phyloP scores from a whole-genome alignment of 2,888 invertebrate genomes.

The Galeopsomyia nigrocyanea region DNA sequence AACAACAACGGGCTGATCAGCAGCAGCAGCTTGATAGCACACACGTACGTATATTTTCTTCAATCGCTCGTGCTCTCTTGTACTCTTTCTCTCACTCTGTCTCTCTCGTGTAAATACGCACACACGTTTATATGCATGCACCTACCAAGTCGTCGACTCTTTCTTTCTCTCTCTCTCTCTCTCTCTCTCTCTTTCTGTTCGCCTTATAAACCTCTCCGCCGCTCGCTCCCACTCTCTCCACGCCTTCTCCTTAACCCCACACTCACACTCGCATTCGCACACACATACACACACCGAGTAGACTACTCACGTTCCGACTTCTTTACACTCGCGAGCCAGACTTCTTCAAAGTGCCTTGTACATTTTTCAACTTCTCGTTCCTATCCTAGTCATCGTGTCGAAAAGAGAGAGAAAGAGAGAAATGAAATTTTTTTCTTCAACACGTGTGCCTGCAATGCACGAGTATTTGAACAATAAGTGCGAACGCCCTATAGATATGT shows the following conservation, averaged over 20 bases:
- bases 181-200: constrained; percentile 27
- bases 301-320: constrained; percentile 52
- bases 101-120: background rate
- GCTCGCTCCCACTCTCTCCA: constrained; percentile 35
- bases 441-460: background rate
- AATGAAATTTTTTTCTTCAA: no score
- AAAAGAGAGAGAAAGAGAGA: no score
- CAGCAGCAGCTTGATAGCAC: background rate
- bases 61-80: no score
- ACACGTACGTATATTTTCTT: background rate
- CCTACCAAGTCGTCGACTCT: constrained; percentile 45
- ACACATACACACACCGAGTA: constrained; percentile 41
- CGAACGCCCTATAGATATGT: constrained; percentile 8
- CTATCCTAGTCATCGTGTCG: no score
- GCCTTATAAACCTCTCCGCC: constrained; percentile 10
- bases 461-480: background rate
- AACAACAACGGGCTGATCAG: constrained; percentile 25
- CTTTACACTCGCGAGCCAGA: constrained; percentile 46
- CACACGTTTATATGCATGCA: constrained; percentile 18
- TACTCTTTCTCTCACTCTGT: no score
- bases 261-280: constrained; percentile 43
- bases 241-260: constrained; percentile 33
- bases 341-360: constrained; percentile 56
- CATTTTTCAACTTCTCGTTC: constrained; percentile 51
- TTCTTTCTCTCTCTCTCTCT: constrained; percentile 36